Conservation (phyloP, 2,888 invertebrate genomes). For the Ophion obscuratus region DNA sequence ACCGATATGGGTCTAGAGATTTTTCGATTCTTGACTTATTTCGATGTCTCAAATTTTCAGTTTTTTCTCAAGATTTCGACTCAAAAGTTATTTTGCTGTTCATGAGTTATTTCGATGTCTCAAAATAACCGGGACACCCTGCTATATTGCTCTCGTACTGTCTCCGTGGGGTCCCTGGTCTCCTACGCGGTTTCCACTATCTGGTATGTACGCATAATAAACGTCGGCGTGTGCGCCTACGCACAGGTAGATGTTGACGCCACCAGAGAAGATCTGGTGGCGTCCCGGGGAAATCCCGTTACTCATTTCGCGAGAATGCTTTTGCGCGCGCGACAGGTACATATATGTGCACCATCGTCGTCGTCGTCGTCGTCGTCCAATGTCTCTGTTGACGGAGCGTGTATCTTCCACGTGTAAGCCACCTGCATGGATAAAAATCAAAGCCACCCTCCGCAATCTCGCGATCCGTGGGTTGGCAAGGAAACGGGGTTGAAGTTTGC, state of each 20-base stretch:
- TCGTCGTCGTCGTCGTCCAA: neutral
- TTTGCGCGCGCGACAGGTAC: constrained; percentile 13
- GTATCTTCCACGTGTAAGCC: constrained; percentile 6
- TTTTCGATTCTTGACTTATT: no score
- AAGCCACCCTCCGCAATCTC: neutral
- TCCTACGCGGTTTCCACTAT: constrained; percentile 9
- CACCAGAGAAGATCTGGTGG: constrained; percentile 8
- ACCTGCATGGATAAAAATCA: constrained; percentile 1
- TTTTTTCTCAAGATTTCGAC: no score
- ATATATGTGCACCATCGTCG: neutral
- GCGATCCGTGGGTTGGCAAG: neutral
- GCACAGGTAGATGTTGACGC: constrained; percentile 16
- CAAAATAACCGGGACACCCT: neutral
- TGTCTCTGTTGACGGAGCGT: constrained; percentile 22
- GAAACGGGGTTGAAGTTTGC: no score
- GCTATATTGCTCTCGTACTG: constrained; percentile 40
- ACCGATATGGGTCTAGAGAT: no score
- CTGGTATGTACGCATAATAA: constrained; percentile 4
- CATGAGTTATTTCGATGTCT: no score
- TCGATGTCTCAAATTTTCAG: no score
- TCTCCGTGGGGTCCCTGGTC: constrained; percentile 3
- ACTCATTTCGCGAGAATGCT: constrained; percentile 34
- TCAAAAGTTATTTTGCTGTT: no score
- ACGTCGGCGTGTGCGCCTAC: neutral
- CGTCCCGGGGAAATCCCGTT: constrained; percentile 14